These are phyloP conservation scores for Rhinatrema bivittatum DNA, from an alignment of 2,797 vertebrate genomes.

Conservation along the genomic window DNA sequence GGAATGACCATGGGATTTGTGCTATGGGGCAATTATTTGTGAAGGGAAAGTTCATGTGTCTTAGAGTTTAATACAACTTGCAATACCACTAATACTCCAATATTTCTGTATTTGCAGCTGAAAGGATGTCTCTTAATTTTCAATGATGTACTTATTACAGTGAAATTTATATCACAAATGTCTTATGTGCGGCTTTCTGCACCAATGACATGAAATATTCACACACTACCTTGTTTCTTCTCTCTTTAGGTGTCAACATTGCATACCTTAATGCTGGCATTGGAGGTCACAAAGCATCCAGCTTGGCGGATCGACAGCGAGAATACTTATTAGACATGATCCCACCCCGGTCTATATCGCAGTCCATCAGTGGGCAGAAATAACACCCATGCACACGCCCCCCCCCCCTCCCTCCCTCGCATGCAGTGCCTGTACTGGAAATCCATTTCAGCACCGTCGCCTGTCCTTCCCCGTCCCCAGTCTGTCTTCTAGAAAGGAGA, in stretches of 20 bases:
- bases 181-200: no score
- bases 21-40: no score
- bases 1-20: no score
- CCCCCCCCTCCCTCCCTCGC: conserved; percentile 55
- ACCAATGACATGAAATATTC: no score
- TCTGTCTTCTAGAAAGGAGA: conserved; percentile 20
- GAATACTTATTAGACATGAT: conserved; percentile 97
- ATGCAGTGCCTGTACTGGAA: conserved; percentile 85
- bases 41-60: no score
- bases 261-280: conserved; percentile 88
- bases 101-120: no score
- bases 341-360: conserved; percentile 89
- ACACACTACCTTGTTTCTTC: conserved; percentile 7
- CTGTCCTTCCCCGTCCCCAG: conserved; percentile 11
- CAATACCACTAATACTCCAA: no score
- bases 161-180: no score
- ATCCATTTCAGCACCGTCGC: conserved; percentile 16
- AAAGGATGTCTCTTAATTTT: background rate
- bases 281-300: conserved; percentile 82
- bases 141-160: no score
- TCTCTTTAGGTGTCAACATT: conserved; percentile 78
- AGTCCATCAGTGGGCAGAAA: conserved; percentile 94
- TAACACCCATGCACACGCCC: conserved; percentile 41
- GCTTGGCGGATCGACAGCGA: conserved; percentile 88
- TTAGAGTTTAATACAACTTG: no score